Evolutionary conservation across 1,140 invertebrate species (phyloP).

Genomic region (Temnothorax longispinosus): DNA sequence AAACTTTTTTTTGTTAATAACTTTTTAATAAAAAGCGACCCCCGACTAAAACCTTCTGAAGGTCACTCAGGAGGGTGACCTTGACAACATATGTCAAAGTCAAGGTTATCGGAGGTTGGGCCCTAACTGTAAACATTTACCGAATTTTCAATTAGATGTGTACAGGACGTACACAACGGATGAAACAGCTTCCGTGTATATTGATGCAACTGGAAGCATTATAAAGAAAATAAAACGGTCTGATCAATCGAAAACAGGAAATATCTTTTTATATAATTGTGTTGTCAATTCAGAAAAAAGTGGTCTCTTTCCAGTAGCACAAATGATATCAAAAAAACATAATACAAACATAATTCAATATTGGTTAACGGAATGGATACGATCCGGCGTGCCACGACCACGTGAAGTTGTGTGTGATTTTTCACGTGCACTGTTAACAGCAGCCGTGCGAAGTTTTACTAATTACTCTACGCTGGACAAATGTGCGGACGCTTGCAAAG

Average conservation of each 20-base stretch:
- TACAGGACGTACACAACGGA: background rate
- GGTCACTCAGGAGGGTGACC: too few relatives aligned
- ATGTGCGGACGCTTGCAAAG: background rate
- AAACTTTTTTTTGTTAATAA: too few relatives aligned
- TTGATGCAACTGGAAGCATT: background rate
- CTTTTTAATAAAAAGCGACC: too few relatives aligned
- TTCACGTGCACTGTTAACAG: background rate
- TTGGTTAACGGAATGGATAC: background rate
- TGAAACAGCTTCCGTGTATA: background rate
- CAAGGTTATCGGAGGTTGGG: too few relatives aligned
- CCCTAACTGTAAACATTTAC: too few relatives aligned
- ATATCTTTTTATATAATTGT: slow-evolving; percentile 6
- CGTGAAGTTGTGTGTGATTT: background rate
- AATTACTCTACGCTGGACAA: background rate
- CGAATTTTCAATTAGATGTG: background rate
- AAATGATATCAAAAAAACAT: background rate
- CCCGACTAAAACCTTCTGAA: too few relatives aligned
- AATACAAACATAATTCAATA: background rate
- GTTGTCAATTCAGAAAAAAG: background rate
- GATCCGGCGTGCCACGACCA: background rate
- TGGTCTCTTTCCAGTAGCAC: background rate
- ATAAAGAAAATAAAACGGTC: background rate
- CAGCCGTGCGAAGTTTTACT: background rate
- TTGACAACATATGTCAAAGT: too few relatives aligned
- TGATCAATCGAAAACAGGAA: background rate